These are phyloP conservation scores for Sebastes hubbsi DNA, from an alignment of 2,797 vertebrate species.

Conservation along the genomic window DNA sequence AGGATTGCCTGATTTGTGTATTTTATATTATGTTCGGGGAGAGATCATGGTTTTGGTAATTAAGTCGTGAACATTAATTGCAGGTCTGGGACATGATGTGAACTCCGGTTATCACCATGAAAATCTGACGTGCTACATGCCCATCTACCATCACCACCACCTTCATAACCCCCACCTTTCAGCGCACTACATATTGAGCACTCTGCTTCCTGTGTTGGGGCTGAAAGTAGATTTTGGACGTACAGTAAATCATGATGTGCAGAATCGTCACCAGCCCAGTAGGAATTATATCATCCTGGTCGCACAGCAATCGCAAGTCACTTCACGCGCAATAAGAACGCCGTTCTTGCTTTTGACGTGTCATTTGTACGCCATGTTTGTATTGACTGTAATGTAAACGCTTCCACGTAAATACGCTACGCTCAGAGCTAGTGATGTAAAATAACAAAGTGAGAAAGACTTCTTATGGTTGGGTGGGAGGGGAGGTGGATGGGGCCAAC, in stretches of 20 bases:
- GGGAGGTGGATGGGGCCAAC: too few relatives aligned
- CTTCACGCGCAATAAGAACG: too few relatives aligned
- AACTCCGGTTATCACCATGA: not conserved
- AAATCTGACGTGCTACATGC: not conserved
- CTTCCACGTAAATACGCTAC: too few relatives aligned
- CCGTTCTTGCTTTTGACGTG: too few relatives aligned
- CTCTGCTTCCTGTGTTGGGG: not conserved
- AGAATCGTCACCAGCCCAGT: not conserved
- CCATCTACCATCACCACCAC: not conserved
- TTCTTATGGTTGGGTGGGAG: too few relatives aligned
- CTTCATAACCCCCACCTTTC: not conserved
- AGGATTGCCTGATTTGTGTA: not conserved
- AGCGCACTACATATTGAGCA: too few relatives aligned
- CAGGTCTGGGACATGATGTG: not conserved
- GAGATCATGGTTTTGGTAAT: not conserved
- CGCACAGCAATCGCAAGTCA: too few relatives aligned
- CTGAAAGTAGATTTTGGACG: not conserved
- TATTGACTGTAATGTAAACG: too few relatives aligned
- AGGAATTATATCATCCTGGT: not conserved
- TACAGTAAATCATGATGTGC: not conserved
- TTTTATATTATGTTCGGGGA: not conserved
- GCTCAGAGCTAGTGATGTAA: accelerated
- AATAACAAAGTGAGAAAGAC: too few relatives aligned
- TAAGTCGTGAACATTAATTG: not conserved
- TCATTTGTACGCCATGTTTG: too few relatives aligned